Conservation (phyloP, 2,113 vertebrate species). For the Columba livia region DNA sequence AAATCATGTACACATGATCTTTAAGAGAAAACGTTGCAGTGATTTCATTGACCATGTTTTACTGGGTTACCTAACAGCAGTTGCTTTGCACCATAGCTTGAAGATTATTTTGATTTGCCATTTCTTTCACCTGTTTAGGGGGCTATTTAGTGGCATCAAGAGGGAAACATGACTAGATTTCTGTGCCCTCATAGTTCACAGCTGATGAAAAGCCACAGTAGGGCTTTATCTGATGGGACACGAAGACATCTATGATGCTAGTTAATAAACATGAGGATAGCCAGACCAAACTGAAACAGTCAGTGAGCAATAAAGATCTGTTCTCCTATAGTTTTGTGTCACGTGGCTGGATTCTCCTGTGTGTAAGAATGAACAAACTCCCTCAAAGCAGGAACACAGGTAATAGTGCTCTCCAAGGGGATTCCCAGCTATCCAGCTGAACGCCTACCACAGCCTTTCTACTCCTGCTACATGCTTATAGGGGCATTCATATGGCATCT, state of each 20-base stretch:
- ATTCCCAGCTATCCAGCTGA: not conserved
- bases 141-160: not conserved
- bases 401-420: not conserved
- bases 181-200: not conserved
- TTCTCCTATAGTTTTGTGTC: not conserved
- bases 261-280: not conserved
- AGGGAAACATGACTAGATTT: not conserved
- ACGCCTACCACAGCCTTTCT: not conserved
- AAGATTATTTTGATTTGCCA: not conserved
- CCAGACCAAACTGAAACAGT: not conserved
- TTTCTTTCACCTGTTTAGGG: not conserved
- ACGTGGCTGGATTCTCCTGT: not conserved
- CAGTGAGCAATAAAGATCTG: not conserved
- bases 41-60: not conserved
- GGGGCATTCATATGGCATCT: not conserved
- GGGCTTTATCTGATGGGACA: not conserved
- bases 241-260: not conserved
- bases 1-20: not conserved
- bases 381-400: not conserved
- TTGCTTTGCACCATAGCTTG: not conserved
- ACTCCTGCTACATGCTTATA: not conserved
- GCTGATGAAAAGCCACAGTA: not conserved
- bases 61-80: not conserved
- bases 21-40: not conserved
- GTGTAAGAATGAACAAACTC: not conserved